phyloP scores from a whole-genome alignment of 1,140 invertebrate species.

The Bombus soroeensis region DNA sequence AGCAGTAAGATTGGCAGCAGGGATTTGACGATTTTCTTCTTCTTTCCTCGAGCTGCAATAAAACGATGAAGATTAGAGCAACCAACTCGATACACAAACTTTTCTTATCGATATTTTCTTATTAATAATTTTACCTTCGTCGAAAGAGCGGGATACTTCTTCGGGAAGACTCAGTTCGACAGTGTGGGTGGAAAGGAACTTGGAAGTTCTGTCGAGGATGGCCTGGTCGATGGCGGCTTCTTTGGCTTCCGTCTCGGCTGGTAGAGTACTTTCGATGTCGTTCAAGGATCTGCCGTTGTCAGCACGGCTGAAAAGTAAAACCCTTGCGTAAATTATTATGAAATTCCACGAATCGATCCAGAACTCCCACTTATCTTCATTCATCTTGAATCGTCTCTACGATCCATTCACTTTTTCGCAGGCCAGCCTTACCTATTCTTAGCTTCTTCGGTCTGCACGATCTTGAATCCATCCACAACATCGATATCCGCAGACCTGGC shows the following conservation, averaged over 20 bases:
- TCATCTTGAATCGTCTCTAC: background rate
- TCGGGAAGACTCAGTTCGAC: conserved; percentile 90
- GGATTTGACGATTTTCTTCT: conserved; percentile 85
- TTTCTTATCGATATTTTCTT: too few species aligned
- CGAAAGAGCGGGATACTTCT: conserved; percentile 84
- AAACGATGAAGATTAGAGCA: conserved; percentile 13
- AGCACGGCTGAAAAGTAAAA: conserved; percentile 76
- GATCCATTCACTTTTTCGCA: conserved; percentile 27
- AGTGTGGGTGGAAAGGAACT: conserved; percentile 90
- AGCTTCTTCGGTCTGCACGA: conserved; percentile 86
- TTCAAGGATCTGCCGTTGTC: conserved; percentile 83
- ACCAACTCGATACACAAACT: background rate
- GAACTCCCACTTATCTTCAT: too few species aligned
- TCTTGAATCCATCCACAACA: conserved; percentile 87
- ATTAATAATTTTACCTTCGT: conserved; percentile 80
- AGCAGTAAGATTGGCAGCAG: conserved; percentile 89
- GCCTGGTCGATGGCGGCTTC: conserved; percentile 91
- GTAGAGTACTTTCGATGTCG: conserved; percentile 84
- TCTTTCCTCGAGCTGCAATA: conserved; percentile 83
- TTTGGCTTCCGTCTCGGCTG: conserved; percentile 87
- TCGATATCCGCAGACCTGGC: conserved; percentile 81
- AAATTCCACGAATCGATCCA: background rate
- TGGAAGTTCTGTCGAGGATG: conserved; percentile 88
- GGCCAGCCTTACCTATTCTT: conserved; percentile 75
- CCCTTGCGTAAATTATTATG: background rate